Percentiles rank a stretch among this genome's conserved stretches.
These are phyloP conservation scores for Microcebus murinus DNA, from an alignment of 2,113 vertebrate species.

Conservation along the genomic window DNA sequence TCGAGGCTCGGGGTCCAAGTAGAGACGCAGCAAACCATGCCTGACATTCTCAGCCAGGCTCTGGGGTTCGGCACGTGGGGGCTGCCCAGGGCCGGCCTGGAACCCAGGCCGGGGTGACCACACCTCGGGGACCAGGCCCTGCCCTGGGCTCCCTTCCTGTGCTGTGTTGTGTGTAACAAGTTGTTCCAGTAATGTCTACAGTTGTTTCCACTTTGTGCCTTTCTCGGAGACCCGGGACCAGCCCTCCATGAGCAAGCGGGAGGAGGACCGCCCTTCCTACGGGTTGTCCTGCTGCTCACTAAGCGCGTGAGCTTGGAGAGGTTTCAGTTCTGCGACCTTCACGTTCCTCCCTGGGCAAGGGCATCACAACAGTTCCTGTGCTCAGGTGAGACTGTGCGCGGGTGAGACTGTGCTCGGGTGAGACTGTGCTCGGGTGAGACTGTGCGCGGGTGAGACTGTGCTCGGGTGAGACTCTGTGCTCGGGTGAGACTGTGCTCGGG, in stretches of 20 bases:
- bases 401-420: too few relatives aligned
- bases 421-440: too few relatives aligned
- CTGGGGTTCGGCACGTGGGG: rapidly evolving
- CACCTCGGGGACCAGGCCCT: rapidly evolving
- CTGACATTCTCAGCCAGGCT: rapidly evolving
- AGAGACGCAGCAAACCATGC: neutral
- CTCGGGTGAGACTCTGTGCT: too few relatives aligned
- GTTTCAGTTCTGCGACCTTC: neutral
- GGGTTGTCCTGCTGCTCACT: rapidly evolving
- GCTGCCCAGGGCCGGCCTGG: rapidly evolving
- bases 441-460: too few relatives aligned
- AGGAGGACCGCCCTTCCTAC: too few relatives aligned
- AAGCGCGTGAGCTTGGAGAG: neutral
- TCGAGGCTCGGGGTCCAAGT: rapidly evolving
- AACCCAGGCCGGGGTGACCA: rapidly evolving
- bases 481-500: too few relatives aligned
- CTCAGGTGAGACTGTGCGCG: neutral
- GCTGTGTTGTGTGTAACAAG: rapidly evolving
- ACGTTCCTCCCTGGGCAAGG: too few relatives aligned
- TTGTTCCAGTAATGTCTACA: neutral
- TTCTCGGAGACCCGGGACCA: too few relatives aligned
- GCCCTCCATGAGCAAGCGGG: rapidly evolving
- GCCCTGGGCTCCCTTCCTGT: rapidly evolving
- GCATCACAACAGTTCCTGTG: rapidly evolving
- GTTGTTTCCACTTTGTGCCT: neutral